A percentile compares a stretch with the other conserved stretches of the same genome.
Evolutionary conservation across 2,113 vertebrate genomes (phyloP).

Genomic region (Condylura cristata): DNA sequence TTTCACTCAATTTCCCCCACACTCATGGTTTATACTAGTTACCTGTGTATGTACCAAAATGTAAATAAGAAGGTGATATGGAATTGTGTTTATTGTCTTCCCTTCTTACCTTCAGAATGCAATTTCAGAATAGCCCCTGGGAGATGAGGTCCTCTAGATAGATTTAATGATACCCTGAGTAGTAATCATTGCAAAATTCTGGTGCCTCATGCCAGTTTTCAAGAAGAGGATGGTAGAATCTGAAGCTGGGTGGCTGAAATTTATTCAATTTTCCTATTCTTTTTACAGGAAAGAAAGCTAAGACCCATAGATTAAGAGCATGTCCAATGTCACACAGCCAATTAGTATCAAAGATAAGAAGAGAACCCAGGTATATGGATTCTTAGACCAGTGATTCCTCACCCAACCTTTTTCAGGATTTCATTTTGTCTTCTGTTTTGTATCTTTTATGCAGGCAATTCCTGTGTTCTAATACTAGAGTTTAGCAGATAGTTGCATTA

Average conservation of each 20-base stretch:
- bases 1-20: neutral
- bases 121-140: neutral
- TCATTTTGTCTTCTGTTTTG: neutral
- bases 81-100: conserved; percentile 18
- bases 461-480: neutral
- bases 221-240: neutral
- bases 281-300: neutral
- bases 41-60: neutral
- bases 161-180: neutral
- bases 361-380: neutral
- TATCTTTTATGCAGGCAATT: neutral
- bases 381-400: neutral
- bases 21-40: neutral
- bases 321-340: neutral
- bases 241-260: neutral
- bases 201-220: neutral
- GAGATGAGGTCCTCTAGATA: neutral
- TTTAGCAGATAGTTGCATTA: neutral
- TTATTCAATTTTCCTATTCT: neutral
- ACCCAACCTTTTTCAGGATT: neutral
- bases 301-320: neutral
- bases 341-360: neutral
- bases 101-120: neutral
- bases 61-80: neutral
- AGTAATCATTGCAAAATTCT: neutral